Percentiles rank a stretch among this genome's conserved stretches.
These are phyloP conservation scores for Miltochrista miniata DNA, from an alignment of 2,888 invertebrate species.

Conservation along the genomic window DNA sequence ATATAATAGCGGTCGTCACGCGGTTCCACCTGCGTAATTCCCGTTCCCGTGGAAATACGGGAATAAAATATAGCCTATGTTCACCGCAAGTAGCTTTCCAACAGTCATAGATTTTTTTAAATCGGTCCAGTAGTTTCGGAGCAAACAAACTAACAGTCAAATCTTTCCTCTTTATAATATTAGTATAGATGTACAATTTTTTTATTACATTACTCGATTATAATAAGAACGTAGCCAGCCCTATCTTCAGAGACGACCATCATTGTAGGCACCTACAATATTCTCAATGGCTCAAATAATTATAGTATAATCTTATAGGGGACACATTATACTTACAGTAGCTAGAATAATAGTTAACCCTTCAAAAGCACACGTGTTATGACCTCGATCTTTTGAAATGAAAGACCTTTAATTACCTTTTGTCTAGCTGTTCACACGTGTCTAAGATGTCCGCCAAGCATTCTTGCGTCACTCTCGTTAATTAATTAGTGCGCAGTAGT, in stretches of 20 bases:
- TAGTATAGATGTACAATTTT: too few species aligned
- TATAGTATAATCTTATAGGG: neutral
- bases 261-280: neutral
- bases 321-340: neutral
- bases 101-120: too few species aligned
- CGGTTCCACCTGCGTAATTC: too few species aligned
- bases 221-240: too few species aligned
- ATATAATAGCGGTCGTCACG: too few species aligned
- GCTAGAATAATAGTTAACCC: constrained; percentile 19
- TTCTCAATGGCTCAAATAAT: constrained; percentile 9
- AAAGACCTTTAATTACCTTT: constrained; percentile 65
- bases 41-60: too few species aligned
- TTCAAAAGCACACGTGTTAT: constrained; percentile 49
- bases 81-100: too few species aligned
- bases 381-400: constrained; percentile 54
- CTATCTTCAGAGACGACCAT: constrained; percentile 1
- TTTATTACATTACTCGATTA: too few species aligned
- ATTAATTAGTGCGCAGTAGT: constrained; percentile 10
- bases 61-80: too few species aligned
- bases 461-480: constrained; percentile 19
- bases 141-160: too few species aligned
- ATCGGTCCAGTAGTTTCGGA: too few species aligned
- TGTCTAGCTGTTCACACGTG: constrained; percentile 63
- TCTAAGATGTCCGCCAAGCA: constrained; percentile 30
- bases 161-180: too few species aligned